phyloP scores from a whole-genome alignment of 2,888 invertebrate genomes.

The Myopa testacea region DNA sequence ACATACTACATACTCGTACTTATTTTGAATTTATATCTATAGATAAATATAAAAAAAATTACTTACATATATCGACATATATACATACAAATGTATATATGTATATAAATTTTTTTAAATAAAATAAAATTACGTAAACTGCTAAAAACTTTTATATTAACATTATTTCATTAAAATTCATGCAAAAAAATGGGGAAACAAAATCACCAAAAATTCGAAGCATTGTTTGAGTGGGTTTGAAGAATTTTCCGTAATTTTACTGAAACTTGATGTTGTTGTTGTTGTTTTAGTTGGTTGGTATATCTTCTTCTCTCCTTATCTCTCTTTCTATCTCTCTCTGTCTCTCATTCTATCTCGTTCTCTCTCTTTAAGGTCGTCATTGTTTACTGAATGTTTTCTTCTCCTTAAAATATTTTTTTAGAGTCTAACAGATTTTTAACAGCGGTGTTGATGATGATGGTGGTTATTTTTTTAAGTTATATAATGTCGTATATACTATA shows the following conservation, averaged over 20 bases:
- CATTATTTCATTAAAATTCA: constrained; percentile 22
- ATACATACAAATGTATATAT: not conserved
- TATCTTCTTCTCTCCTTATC: not conserved
- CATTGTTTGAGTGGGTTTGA: not conserved
- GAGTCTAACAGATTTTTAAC: constrained; percentile 12
- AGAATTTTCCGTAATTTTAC: constrained; percentile 2
- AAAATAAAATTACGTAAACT: constrained; percentile 27
- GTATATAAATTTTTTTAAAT: constrained; percentile 8
- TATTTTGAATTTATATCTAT: constrained; percentile 30
- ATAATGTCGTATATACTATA: too few species aligned
- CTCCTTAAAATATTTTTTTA: not conserved
- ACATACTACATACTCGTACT: not conserved
- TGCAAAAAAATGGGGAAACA: not conserved
- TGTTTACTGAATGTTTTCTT: not conserved
- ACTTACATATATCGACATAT: too few species aligned
- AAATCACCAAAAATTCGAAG: not conserved
- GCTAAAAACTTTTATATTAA: constrained; percentile 23
- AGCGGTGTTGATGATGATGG: constrained; percentile 21
- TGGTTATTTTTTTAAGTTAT: not conserved
- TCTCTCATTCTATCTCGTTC: not conserved
- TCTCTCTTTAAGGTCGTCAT: not conserved
- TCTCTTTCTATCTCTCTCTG: not conserved
- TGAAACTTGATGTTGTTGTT: constrained; percentile 23
- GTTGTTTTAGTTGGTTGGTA: not conserved
- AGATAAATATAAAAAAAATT: not conserved